phyloP scores from a whole-genome alignment of 2,113 vertebrate species.

The Pungitius pungitius region DNA sequence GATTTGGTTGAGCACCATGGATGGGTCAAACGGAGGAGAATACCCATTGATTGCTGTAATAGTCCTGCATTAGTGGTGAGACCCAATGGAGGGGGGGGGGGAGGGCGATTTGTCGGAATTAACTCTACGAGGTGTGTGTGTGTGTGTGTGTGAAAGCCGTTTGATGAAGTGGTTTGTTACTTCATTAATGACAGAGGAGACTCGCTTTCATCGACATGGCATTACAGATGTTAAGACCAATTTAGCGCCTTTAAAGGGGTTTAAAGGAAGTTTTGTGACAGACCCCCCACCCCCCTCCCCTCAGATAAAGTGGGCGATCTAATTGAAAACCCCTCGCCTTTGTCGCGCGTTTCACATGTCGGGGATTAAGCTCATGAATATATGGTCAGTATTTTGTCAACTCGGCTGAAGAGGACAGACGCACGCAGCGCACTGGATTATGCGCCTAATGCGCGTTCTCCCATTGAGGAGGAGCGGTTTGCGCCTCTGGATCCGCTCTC shows the following conservation, averaged over 20 bases:
- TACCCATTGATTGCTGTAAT: constrained; percentile 87
- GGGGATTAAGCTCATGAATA: constrained; percentile 81
- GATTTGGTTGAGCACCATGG: constrained; percentile 86
- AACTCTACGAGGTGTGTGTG: constrained; percentile 56
- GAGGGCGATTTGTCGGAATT: constrained; percentile 54
- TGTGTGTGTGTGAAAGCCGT: constrained; percentile 71
- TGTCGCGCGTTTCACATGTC: constrained; percentile 75
- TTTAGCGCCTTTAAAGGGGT: constrained; percentile 78
- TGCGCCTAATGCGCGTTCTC: constrained; percentile 37
- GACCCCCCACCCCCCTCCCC: constrained; percentile 13
- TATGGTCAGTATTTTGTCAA: constrained; percentile 81
- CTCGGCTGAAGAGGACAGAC: constrained; percentile 67
- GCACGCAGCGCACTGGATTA: constrained; percentile 68
- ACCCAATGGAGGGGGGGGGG: constrained; percentile 64
- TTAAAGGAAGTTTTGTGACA: constrained; percentile 80
- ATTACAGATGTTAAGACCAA: constrained; percentile 84
- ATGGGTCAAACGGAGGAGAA: constrained; percentile 84
- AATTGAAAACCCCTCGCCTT: constrained; percentile 80
- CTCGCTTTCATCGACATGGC: constrained; percentile 75
- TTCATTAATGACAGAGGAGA: constrained; percentile 85
- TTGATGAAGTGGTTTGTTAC: constrained; percentile 87
- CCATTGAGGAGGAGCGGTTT: constrained; percentile 36
- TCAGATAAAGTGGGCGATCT: constrained; percentile 77
- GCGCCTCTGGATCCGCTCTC: constrained; percentile 10
- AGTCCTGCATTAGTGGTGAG: constrained; percentile 70